Base-by-base conservation (phyloP, 1,140 invertebrate species). In the Melipona quadrifasciata region DNA sequence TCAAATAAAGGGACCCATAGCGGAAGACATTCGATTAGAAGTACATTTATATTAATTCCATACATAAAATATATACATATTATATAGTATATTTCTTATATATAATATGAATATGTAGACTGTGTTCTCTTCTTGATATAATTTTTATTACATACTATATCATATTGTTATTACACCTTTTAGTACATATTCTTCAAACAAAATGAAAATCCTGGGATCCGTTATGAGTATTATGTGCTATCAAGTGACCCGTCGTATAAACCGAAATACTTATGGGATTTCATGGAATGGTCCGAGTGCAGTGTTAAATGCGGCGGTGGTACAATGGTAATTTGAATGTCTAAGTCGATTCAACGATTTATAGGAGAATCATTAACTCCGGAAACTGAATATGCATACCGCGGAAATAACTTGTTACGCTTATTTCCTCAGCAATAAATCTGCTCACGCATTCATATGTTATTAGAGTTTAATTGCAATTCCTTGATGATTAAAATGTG, bases 261-360 rank as follows among this genome's bases (percentile, higher is more conserved):
- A 11, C 94, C 95, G 4, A 92, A 90, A 70, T 95, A 95, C 74
- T 88, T 94, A 27, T 95, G 95, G 95, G 95, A 96, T 79, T 94
- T 95, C 75, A 80, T 93, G 0, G 94, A 95, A 68, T 96, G 94
- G 93, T 88, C 84, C 4, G 86, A 91, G 10, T 96, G 95, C 83
- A 90, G 87, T 19, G 94, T 87, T 10, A 92, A 91, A 74, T 96
- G 95, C 87, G 95, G 93, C 6, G 95, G 95, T 34, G 95, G 95
- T 14, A 93, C 92, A 53, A 92, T 89, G 93, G 90, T 92, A 87
- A 90, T 72, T 82, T 61, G 17, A 70, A 58, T 70, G 51, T 80
- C 8, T 34, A 75, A 75, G 47, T 75, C 31, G 53, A 17, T 24
- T 75, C 16, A n/a, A 34, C 16, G 21, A 57, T 58, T 27, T 27